Evolutionary conservation across 2,113 vertebrate species (phyloP), one percentile per base, ranked within the genome.

Genomic region (Heterotilapia buettikoferi): DNA sequence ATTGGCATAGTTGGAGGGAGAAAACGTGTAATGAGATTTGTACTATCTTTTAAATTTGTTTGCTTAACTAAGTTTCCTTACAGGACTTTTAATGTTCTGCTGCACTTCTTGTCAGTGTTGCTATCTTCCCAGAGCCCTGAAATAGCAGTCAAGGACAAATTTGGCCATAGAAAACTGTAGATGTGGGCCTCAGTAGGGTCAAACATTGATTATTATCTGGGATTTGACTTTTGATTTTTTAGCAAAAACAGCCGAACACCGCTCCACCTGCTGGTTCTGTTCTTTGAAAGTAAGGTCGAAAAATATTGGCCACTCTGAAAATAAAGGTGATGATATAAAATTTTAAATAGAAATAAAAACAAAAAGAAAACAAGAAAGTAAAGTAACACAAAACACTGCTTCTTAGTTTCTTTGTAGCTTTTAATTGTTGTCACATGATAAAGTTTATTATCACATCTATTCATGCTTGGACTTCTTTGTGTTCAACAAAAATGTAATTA

Each of bases 401-500:
- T 54, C n/a, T 53, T 53, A 53, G 19, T 53, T 53, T 53, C 52
- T 7, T 56, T 56, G 11, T 56, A 56, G 3, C 53, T 56, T 56
- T 56, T 56, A 13, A 56, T 4, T 13, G 0, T 56, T 56, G 4
- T 56, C 53, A 24, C 21, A 4, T 13, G 21, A 56, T 4, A 56
- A 24, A 56, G 29, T 45, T 31, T 6, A 7, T 45, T 6, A 63
- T 31, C 7, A 61, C 10, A 29, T 83, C 45, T 92, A 94, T 33
- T 95, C 86, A 16, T 43, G 68, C 54, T 93, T 88, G 19, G 83
- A 54, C 54, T 82, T 90, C 9, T 31, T 92, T 9, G 2, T 66
- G 24, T 26, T 71, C 5, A 47, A 19, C 9, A 92, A 71, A 78
- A 8, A 3, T 52, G 21, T 16, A 12, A 93, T 18, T n/a, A 89